Evolutionary conservation across 2,888 invertebrate genomes (phyloP), one percentile per base, ranked within the genome.

Genomic region (Cephus nigrinus): DNA sequence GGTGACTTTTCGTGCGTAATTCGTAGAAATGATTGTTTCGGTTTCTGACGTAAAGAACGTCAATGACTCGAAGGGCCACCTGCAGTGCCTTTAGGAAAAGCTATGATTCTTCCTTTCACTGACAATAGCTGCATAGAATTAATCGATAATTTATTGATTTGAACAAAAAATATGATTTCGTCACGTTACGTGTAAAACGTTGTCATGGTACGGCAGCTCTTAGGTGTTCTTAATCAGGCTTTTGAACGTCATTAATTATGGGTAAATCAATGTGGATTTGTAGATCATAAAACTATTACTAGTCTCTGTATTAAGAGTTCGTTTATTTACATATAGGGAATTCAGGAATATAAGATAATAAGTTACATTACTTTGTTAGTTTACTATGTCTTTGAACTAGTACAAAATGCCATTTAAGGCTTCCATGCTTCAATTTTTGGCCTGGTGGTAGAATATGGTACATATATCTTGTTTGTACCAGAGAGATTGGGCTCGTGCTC

Each of bases 361-460:
- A 9, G 23, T 55, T 55, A 55, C 23, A 55, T 23, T 55, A 55
- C 23, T 55, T 55, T 55, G 15, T 2, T 15, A 9, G 5, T 55
- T 23, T 55, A 55, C 55, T 55, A 55, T 55, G 9, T 55, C 23
- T 55, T 15, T 23, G 23, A 23, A 9, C 55, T 55, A 55, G 23
- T 23, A 55, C 23, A 1, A 55, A 55, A 9, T 23, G 23, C 23
- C 23, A 91, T 89, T 82, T 80, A 78, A 23, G 94, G 94, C 76
- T 91, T 89, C 99, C 99, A 99, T 3, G 97, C 93, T 89, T 98
- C 94, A 55, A 99, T 93, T 93, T 99, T 99, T 1, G 97, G 95
- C 34, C 92, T 92, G 0, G 97, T 97, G 3, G 99, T 99, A 83
- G 95, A 95, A 92, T 98, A 99, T 0, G 99, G 99, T 84, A 96